Conservation (phyloP, 2,113 vertebrate species). For the Trachemys scripta region DNA sequence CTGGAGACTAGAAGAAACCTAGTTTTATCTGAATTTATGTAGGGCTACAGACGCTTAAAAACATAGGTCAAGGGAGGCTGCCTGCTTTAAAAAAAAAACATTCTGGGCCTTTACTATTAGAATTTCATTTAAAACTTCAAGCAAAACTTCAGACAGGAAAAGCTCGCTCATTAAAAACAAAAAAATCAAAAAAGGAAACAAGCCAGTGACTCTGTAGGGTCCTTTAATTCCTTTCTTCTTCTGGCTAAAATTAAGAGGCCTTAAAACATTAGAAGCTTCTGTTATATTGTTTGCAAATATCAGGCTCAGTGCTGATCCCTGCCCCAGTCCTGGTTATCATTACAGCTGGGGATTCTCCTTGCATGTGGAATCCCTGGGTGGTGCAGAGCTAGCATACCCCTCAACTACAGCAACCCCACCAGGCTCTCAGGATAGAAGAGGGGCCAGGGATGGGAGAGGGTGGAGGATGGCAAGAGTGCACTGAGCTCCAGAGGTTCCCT, state of each 20-base stretch:
- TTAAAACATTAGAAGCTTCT: not conserved
- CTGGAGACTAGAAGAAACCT: not conserved
- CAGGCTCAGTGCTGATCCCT: not conserved
- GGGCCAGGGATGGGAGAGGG: not conserved
- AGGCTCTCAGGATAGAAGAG: not conserved
- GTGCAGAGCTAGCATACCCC: not conserved
- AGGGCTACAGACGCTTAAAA: not conserved
- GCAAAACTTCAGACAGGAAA: not conserved
- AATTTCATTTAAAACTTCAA: not conserved
- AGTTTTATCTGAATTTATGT: not conserved
- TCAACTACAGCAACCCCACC: not conserved
- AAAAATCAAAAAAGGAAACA: not conserved
- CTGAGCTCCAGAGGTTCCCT: not conserved
- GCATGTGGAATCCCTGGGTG: not conserved
- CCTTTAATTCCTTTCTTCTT: not conserved
- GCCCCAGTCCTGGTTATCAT: not conserved
- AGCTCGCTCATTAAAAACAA: not conserved
- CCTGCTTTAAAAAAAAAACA: not conserved
- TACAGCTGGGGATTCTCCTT: not conserved
- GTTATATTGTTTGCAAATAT: not conserved
- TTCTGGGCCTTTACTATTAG: not conserved
- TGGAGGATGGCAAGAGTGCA: not conserved
- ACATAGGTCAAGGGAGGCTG: not conserved
- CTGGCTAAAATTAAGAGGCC: not conserved
- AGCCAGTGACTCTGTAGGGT: accelerated